phyloP scores from a whole-genome alignment of 2,113 vertebrate species.

The Camelus dromedarius region DNA sequence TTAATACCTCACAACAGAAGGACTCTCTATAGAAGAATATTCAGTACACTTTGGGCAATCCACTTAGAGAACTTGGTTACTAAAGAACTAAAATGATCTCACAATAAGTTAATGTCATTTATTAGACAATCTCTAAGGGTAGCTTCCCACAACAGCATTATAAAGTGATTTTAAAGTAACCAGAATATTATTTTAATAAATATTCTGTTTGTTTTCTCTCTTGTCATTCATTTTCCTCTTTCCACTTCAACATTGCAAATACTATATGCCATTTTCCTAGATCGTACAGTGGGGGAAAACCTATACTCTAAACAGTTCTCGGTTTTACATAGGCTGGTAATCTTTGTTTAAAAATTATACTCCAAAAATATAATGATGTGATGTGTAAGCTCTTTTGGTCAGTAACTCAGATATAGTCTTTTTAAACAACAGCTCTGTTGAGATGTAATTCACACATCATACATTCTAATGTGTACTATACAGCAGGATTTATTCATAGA shows the following conservation, averaged over 20 bases:
- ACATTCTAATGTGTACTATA: neutral
- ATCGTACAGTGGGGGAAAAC: neutral
- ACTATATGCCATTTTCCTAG: neutral
- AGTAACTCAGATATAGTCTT: neutral
- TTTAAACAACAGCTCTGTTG: neutral
- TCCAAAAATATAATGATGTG: conserved; percentile 21
- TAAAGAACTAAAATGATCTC: conserved; percentile 10
- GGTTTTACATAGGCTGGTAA: neutral
- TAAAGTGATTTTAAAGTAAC: conserved; percentile 3
- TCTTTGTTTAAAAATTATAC: neutral
- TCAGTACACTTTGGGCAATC: neutral
- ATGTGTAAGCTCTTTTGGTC: neutral
- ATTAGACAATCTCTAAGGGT: neutral
- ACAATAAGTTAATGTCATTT: neutral
- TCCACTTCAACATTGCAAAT: neutral
- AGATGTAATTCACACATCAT: neutral
- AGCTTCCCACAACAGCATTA: conserved; percentile 33
- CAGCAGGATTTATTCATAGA: neutral
- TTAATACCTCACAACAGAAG: conserved; percentile 60
- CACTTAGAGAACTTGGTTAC: conserved; percentile 55
- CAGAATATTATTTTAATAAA: conserved; percentile 45
- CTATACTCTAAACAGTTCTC: neutral
- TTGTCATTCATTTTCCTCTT: neutral
- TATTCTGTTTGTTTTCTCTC: neutral
- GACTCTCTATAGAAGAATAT: conserved; percentile 21